Percentiles rank a stretch among this genome's conserved stretches.
These are phyloP conservation scores for Hyperopisus bebe DNA, from an alignment of 2,113 vertebrate genomes.

Conservation along the genomic window DNA sequence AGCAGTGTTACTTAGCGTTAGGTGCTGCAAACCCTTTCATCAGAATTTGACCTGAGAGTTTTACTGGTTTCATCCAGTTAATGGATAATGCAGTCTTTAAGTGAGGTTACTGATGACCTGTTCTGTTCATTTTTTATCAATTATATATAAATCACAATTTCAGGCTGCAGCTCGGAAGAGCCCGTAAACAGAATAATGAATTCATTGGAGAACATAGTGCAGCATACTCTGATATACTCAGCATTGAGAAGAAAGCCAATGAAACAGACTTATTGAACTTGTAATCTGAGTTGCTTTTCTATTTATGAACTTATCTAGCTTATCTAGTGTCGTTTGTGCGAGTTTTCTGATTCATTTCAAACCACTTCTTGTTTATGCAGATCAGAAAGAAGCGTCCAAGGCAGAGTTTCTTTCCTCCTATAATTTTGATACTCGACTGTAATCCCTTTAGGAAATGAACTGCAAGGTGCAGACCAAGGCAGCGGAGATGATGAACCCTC, in stretches of 20 bases:
- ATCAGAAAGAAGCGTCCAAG: background rate
- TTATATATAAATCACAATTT: background rate
- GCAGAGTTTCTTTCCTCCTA: background rate
- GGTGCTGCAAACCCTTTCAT: background rate
- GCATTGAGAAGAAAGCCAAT: background rate
- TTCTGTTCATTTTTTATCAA: too few relatives aligned
- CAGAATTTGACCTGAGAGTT: background rate
- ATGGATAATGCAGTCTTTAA: background rate
- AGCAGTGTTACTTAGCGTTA: background rate
- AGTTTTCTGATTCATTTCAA: background rate
- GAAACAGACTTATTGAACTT: background rate
- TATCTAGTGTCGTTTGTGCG: background rate
- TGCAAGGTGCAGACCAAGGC: constrained; percentile 59
- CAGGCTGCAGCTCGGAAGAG: background rate
- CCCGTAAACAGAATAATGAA: background rate
- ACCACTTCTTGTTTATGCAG: background rate
- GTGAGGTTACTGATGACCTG: background rate
- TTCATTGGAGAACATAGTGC: background rate
- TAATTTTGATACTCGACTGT: background rate
- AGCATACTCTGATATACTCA: background rate
- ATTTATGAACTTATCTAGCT: background rate
- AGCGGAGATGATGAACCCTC: constrained; percentile 56
- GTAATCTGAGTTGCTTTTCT: background rate
- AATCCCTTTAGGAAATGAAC: constrained; percentile 53
- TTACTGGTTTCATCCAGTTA: background rate